Evolutionary conservation across 2,797 vertebrate genomes (phyloP).

Genomic region (Macrochelys suwanniensis): DNA sequence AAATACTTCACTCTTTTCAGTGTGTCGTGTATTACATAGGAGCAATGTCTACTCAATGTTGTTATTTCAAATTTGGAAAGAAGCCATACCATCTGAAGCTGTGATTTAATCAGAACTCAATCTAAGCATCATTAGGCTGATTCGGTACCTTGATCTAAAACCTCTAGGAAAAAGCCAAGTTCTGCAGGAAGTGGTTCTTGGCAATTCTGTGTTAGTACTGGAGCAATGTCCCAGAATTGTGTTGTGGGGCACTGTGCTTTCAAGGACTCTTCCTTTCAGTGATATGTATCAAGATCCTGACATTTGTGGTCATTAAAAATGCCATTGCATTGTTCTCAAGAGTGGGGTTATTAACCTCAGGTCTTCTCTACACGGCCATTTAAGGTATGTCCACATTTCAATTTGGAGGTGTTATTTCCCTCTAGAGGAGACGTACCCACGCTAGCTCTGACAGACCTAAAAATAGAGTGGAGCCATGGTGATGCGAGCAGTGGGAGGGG

Average conservation of each 20-base stretch:
- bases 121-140: neutral
- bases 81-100: neutral
- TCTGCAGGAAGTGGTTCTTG: neutral
- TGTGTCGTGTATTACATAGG: neutral
- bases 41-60: fast-evolving
- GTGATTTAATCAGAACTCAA: neutral
- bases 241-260: neutral
- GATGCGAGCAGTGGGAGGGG: neutral
- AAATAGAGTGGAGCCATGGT: neutral
- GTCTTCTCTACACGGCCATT: neutral
- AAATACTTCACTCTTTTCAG: fast-evolving
- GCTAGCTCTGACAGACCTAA: neutral
- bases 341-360: neutral
- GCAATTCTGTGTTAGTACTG: neutral
- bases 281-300: neutral
- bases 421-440: neutral
- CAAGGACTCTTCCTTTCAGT: neutral
- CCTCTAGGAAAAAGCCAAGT: neutral
- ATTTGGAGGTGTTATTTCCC: neutral
- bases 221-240: neutral
- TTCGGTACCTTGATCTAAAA: neutral
- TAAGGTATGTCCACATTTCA: neutral
- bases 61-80: neutral
- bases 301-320: neutral
- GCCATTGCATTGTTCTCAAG: neutral